phyloP scores from a whole-genome alignment of 2,113 vertebrate species.

The Pluvianellus socialis region DNA sequence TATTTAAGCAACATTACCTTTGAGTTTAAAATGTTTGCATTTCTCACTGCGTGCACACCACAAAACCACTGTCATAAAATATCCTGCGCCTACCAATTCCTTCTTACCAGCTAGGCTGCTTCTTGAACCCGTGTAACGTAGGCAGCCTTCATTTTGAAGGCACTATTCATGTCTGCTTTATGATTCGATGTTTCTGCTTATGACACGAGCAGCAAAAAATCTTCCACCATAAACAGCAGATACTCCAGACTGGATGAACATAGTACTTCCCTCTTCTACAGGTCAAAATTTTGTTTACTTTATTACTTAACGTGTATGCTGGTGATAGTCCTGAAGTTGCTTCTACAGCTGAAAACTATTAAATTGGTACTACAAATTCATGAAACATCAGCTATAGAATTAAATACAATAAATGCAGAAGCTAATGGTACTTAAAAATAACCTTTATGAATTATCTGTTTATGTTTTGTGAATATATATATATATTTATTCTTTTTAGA shows the following conservation, averaged over 20 bases:
- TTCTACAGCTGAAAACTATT: background rate
- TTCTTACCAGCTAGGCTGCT: background rate
- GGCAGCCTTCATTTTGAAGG: background rate
- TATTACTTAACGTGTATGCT: background rate
- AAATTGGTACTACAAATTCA: background rate
- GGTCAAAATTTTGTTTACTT: background rate
- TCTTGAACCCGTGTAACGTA: background rate
- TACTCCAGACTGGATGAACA: background rate
- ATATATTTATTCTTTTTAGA: background rate
- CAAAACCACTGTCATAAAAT: background rate
- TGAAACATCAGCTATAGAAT: background rate
- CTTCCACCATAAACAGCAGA: background rate
- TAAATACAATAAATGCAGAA: background rate
- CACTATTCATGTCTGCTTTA: background rate
- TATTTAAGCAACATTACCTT: slow-evolving; percentile 33
- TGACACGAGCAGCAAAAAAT: background rate
- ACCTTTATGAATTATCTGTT: background rate
- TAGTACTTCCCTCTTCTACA: background rate
- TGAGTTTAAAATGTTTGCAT: background rate
- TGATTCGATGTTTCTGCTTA: background rate
- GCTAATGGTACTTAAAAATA: background rate
- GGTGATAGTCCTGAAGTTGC: background rate
- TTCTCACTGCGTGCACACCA: background rate
- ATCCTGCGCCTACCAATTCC: background rate
- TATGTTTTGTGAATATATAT: background rate